These are phyloP conservation scores for Uropetala carovei DNA, from an alignment of 2,888 invertebrate species.

Conservation along the genomic window DNA sequence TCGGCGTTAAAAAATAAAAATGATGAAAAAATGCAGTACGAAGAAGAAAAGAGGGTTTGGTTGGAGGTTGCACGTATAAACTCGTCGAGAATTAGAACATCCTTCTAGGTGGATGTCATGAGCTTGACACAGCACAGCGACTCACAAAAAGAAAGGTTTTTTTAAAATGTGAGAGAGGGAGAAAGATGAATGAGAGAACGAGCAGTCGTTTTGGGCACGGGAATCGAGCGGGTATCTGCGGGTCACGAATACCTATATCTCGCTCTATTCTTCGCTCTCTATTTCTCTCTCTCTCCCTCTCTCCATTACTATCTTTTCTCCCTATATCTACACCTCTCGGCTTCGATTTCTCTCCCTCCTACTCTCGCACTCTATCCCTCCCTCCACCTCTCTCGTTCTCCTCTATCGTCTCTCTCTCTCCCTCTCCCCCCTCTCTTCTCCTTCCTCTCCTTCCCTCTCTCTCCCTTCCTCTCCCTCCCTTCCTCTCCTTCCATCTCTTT, in stretches of 20 bases:
- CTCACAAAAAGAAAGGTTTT: not conserved
- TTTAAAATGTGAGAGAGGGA: not conserved
- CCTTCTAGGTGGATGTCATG: not conserved
- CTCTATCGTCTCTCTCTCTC: not conserved
- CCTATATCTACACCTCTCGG: not conserved
- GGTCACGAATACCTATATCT: not conserved
- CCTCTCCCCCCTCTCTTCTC: not conserved
- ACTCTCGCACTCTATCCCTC: not conserved
- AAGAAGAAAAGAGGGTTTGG: not conserved
- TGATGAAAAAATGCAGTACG: not conserved
- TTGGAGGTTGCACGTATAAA: not conserved
- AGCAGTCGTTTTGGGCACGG: not conserved
- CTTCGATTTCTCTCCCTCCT: not conserved
- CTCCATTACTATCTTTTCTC: not conserved
- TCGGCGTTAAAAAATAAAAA: conserved; percentile 5
- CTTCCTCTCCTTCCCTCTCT: not conserved
- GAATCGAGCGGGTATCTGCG: not conserved
- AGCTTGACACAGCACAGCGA: not conserved
- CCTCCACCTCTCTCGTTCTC: not conserved
- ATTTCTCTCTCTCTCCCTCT: not conserved
- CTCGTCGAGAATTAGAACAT: not conserved
- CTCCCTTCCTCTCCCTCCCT: not conserved
- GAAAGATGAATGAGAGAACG: not conserved
- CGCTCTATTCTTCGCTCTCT: not conserved
- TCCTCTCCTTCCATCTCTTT: not conserved